Evolutionary conservation across 2,888 invertebrate genomes (phyloP), one percentile per base, ranked within the genome.

Genomic region (Ormyrus labotus): DNA sequence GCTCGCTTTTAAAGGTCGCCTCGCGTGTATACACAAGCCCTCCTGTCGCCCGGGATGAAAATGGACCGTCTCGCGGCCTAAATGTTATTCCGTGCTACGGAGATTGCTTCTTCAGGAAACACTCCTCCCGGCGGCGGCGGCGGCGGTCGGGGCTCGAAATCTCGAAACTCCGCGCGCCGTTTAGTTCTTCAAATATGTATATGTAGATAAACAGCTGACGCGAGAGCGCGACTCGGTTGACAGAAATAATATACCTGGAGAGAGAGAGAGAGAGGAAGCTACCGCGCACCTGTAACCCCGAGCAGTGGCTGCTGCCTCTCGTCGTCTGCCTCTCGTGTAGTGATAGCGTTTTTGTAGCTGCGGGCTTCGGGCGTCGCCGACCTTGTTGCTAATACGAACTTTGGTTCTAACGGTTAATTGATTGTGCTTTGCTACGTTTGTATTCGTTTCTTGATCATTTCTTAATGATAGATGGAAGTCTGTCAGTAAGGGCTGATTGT

Each of bases 51-150:
- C 53, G 45, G 5, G 47, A 19, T 77, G 65, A 70, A 64, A 77
- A 77, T 63, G 64, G 76, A 50, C 63, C 19, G 34, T 19, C 58
- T 7, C 19, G 74, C 19, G 13, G 83, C 81, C 84, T 84, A 84
- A 86, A 84, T 87, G 85, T 87, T 87, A 85, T 87, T 86, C 84
- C 85, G 84, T 82, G 84, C 84, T 84, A 85, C 85, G 84, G 85
- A 84, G 87, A 86, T 87, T 85, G 85, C 84, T 87, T 87, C 86
- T 84, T 86, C 81, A 84, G 84, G 85, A 84, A 87, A 87, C 86
- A 79, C 83, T 80, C 77, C 68, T 70, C 47, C 11, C 64, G 65
- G 72, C 77, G 19, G 53, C 74, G 77, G 19, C 45, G 48, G 55
- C 10, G n/a, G 11, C 19, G 45, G 34, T 4, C 34, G 34, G 34